Percentiles rank a stretch among this genome's conserved stretches.
phyloP scores from a whole-genome alignment of 2,888 invertebrate genomes.

The Polymixis lichenea region DNA sequence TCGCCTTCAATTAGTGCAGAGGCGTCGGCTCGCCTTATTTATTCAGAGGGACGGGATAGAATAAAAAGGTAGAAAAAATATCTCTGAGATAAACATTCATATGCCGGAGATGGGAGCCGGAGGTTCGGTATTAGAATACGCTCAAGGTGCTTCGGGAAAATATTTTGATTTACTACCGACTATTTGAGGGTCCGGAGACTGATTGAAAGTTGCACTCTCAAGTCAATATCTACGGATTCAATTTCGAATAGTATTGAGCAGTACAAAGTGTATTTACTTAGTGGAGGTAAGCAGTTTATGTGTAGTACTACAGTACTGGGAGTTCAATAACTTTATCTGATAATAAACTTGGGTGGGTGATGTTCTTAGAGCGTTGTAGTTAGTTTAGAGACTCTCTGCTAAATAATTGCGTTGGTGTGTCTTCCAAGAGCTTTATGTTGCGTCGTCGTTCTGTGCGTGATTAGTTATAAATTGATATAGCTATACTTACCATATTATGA shows the following conservation, averaged over 20 bases:
- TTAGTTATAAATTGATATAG: constrained; percentile 9
- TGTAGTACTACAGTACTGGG: constrained; percentile 13
- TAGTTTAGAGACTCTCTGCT: constrained; percentile 11
- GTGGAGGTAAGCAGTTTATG: constrained; percentile 48
- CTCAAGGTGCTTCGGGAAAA: constrained; percentile 66
- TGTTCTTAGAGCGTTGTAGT: constrained; percentile 14
- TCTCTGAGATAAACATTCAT: constrained; percentile 80
- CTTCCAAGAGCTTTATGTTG: neutral
- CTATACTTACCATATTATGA: too few species aligned
- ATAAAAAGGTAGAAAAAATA: constrained; percentile 79
- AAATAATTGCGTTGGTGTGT: constrained; percentile 17
- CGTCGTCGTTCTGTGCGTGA: neutral
- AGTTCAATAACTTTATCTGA: constrained; percentile 52
- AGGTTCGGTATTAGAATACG: constrained; percentile 70
- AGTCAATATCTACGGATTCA: constrained; percentile 56
- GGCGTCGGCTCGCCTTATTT: constrained; percentile 80
- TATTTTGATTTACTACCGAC: constrained; percentile 68
- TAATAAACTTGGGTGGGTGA: constrained; percentile 37
- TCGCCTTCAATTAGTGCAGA: constrained; percentile 80
- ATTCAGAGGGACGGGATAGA: constrained; percentile 81
- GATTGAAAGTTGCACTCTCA: constrained; percentile 63
- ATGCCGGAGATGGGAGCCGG: constrained; percentile 70
- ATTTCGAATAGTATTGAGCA: constrained; percentile 58
- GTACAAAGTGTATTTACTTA: constrained; percentile 54
- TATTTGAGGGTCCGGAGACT: constrained; percentile 53